A percentile compares a stretch with the other conserved stretches of the same genome.
phyloP scores from a whole-genome alignment of 1,140 invertebrate species.

The Zaprionus camerounensis region DNA sequence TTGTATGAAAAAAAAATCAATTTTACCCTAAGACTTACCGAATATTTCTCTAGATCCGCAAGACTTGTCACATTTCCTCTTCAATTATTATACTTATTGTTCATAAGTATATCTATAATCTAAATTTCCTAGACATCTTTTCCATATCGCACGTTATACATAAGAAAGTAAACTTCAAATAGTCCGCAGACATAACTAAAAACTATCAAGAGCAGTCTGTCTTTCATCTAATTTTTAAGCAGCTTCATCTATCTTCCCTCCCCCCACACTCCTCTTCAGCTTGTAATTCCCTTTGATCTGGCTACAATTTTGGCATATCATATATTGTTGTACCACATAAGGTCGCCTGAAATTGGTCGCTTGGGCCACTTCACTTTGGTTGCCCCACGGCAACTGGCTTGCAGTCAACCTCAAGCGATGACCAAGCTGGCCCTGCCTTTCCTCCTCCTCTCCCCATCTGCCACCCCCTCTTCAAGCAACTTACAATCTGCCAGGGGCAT shows the following conservation, averaged over 20 bases:
- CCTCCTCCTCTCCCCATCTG: too few relatives aligned
- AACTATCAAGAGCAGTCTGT: neutral
- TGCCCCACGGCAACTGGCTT: neutral
- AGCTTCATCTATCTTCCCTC: neutral
- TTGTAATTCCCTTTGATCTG: neutral
- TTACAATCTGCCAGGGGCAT: neutral
- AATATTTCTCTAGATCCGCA: too few relatives aligned
- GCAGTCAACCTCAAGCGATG: slow-evolving; percentile 3
- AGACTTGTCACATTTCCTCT: too few relatives aligned
- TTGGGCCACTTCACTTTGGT: neutral
- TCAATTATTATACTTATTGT: too few relatives aligned
- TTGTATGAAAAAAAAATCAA: too few relatives aligned
- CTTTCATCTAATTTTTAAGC: neutral
- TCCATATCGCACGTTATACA: neutral
- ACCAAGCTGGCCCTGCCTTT: neutral
- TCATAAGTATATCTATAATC: too few relatives aligned
- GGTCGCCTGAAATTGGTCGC: neutral
- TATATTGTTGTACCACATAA: neutral
- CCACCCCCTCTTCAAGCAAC: neutral
- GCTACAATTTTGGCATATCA: neutral
- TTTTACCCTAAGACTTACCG: too few relatives aligned
- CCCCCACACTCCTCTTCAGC: neutral
- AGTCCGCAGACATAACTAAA: neutral
- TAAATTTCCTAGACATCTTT: too few relatives aligned
- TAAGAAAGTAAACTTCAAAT: neutral